Percentiles rank a stretch among this genome's conserved stretches.
Evolutionary conservation across 2,113 vertebrate species (phyloP).

Genomic region (Saimiri boliviensis): DNA sequence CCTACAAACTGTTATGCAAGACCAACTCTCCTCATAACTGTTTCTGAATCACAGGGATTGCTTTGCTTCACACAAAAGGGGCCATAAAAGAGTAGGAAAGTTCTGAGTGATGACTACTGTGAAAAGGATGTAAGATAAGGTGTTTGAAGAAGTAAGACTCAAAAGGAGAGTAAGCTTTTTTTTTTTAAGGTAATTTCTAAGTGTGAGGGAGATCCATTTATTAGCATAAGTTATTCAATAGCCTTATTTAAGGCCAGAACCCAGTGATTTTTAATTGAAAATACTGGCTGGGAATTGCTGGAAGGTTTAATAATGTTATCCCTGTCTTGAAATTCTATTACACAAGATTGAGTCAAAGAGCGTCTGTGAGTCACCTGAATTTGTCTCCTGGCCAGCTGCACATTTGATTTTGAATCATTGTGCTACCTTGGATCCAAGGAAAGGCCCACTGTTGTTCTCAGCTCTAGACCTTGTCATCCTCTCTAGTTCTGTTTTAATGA

Average conservation of each 20-base stretch:
- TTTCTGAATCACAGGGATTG: not conserved
- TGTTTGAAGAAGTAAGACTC: not conserved
- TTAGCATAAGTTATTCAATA: not conserved
- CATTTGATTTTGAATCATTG: not conserved
- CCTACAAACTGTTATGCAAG: not conserved
- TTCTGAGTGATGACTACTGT: not conserved
- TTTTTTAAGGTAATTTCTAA: not conserved
- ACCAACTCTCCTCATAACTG: not conserved
- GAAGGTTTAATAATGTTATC: conserved; percentile 42
- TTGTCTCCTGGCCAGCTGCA: not conserved
- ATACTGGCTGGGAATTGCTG: not conserved
- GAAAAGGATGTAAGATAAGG: not conserved
- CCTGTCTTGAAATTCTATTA: not conserved
- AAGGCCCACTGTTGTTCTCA: not conserved
- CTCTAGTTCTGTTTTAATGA: not conserved
- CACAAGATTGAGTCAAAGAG: not conserved
- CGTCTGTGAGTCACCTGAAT: conserved; percentile 1
- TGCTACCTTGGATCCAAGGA: not conserved
- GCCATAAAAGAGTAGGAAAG: not conserved
- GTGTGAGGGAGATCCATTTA: not conserved
- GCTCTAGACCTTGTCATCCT: not conserved
- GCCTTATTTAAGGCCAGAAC: not conserved
- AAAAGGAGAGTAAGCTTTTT: too few species aligned
- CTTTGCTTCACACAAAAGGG: not conserved
- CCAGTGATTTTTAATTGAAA: conserved; percentile 29